A percentile compares a stretch with the other conserved stretches of the same genome.
These are phyloP conservation scores for Poecilia wingei DNA, from an alignment of 2,797 vertebrate genomes.

Conservation along the genomic window DNA sequence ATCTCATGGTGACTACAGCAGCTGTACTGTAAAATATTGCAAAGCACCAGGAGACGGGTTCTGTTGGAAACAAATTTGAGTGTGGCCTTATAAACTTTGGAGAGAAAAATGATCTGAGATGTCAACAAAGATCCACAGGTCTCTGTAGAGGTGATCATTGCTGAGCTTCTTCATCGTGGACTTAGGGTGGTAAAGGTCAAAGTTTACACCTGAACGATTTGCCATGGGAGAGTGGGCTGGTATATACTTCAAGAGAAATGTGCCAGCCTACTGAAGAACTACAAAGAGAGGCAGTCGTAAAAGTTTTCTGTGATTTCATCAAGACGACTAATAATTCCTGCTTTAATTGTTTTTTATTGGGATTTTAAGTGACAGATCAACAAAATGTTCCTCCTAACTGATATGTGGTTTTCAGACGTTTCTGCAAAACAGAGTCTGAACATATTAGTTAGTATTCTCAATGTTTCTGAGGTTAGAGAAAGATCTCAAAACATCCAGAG, in stretches of 20 bases:
- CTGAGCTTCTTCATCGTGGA: background rate
- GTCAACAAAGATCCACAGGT: background rate
- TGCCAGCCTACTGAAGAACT: background rate
- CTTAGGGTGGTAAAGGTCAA: background rate
- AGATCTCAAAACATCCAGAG: background rate
- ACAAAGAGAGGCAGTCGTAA: background rate
- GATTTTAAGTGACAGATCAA: background rate
- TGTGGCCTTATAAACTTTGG: background rate
- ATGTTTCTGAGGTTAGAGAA: background rate
- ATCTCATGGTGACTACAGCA: background rate
- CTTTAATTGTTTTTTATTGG: background rate
- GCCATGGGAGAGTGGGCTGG: background rate
- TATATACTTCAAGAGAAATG: background rate
- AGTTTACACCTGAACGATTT: background rate
- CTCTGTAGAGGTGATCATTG: background rate
- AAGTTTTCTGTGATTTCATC: background rate
- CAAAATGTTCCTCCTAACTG: background rate
- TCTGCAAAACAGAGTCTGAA: background rate
- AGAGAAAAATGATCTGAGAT: background rate
- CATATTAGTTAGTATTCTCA: background rate
- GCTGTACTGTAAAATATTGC: background rate
- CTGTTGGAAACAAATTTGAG: background rate
- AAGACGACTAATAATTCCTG: background rate
- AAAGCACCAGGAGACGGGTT: background rate
- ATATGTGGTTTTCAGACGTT: background rate